Evolutionary conservation across 2,797 vertebrate genomes (phyloP).

Genomic region (Chaetodon trifasciatus): DNA sequence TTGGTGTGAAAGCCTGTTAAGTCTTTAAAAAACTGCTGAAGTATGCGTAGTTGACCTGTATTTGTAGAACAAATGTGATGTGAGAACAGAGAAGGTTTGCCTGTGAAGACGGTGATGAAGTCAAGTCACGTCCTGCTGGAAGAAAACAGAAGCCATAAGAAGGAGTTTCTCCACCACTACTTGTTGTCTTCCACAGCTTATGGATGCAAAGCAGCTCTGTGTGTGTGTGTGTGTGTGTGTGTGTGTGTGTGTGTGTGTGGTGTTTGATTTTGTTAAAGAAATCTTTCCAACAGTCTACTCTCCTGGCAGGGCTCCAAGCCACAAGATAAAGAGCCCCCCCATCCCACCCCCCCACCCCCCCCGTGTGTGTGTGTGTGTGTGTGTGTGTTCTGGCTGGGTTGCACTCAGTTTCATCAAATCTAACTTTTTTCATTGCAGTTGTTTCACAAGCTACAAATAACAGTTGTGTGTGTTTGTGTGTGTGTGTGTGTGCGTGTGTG

Average conservation of each 20-base stretch:
- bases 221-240: constrained; percentile 3
- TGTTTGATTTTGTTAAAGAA: constrained; percentile 40
- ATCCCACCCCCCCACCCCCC: background rate
- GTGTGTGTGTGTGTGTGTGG: background rate
- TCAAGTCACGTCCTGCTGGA: background rate
- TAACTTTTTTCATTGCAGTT: constrained; percentile 12
- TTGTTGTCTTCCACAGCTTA: constrained; percentile 6
- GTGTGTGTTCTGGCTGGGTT: constrained; percentile 27
- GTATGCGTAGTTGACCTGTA: no score
- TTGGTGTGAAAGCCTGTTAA: background rate
- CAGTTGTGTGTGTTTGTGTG: constrained; percentile 10
- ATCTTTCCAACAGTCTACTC: constrained; percentile 28
- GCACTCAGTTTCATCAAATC: constrained; percentile 63
- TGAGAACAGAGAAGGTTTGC: background rate
- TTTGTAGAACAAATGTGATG: background rate
- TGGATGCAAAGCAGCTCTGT: constrained; percentile 15
- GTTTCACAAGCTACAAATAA: constrained; percentile 24
- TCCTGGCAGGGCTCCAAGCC: constrained; percentile 45
- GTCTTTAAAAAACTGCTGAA: no score
- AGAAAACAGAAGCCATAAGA: background rate
- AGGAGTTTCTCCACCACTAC: background rate
- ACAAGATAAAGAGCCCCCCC: constrained; percentile 21
- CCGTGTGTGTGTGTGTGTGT: background rate
- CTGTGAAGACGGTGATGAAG: background rate
- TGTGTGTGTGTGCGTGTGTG: constrained; percentile 33